A percentile compares a stretch with the other conserved stretches of the same genome.
phyloP scores from a whole-genome alignment of 2,888 invertebrate species.

The Timema cristinae region DNA sequence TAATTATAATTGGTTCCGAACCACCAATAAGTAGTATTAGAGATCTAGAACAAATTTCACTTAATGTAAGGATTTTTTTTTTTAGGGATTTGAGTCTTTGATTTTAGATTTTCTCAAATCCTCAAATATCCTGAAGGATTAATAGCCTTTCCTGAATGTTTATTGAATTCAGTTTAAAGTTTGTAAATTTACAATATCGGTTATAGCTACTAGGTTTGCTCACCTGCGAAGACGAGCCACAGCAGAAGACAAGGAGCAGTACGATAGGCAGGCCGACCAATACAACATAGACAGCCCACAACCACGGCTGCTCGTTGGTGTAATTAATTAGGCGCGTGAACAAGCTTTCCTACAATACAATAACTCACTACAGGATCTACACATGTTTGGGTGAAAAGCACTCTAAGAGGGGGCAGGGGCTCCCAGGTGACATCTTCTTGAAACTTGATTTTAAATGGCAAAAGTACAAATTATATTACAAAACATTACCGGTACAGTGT shows the following conservation, averaged over 20 bases:
- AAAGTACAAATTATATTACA: too few relatives aligned
- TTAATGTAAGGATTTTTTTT: background rate
- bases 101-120: too few relatives aligned
- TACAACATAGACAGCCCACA: conserved; percentile 83
- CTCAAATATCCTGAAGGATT: too few relatives aligned
- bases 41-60: background rate
- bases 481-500: too few relatives aligned
- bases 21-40: too few relatives aligned
- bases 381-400: background rate
- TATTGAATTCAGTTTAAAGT: too few relatives aligned
- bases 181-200: too few relatives aligned
- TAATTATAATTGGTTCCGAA: too few relatives aligned
- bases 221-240: conserved; percentile 47
- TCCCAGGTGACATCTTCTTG: too few relatives aligned
- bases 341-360: conserved; percentile 65
- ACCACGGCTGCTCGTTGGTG: conserved; percentile 83
- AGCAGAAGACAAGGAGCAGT: conserved; percentile 77
- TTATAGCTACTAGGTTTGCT: background rate
- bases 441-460: too few relatives aligned
- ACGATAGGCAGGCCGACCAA: conserved; percentile 74
- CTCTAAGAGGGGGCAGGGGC: background rate
- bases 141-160: too few relatives aligned
- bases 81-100: too few relatives aligned
- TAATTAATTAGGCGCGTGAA: conserved; percentile 70
- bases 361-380: conserved; percentile 2